Base-by-base conservation (phyloP, 2,888 invertebrate genomes). In the Masnerella sp. region DNA sequence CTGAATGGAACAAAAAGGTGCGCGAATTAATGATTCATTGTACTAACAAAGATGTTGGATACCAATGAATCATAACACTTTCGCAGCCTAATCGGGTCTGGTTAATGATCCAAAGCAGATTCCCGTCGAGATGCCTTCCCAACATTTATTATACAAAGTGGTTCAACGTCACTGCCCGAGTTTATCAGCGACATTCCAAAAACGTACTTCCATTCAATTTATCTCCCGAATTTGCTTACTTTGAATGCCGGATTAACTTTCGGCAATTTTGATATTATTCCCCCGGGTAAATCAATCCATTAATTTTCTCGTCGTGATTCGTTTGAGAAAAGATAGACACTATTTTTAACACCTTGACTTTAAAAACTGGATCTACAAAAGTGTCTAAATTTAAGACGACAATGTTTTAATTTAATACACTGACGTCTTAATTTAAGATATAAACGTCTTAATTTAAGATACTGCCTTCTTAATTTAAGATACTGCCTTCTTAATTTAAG, bases 181-280 rank as follows among this genome's bases (percentile, higher is more conserved):
- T 45, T 64, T 64, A 64, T 64, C 54, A 64, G 54, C 36, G 38
- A 51, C 64, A 64, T 54, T 64, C 45, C 54, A 45, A 64, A 64
- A 64, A 28, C 14, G 38, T 36, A 58, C 34, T 59, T 45, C 12
- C 45, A 45, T 59, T 59, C 20, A 40, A 34, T 59, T 59, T 59
- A 59, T 59, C 45, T 59, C n/a, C 14, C 40, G 17, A 34, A 43
- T 43, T 7, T 18, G 17, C n/a, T 17, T 15, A 58, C 58, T 15
- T 54, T 58, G n/a, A n/a, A n/a, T n/a, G n/a, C n/a, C 58, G 43
- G 34, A 58, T 58, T 58, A 43, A 43, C 11, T 14, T 58, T 58
- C 14, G 22, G n/a, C n/a, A n/a, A n/a, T n/a, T n/a, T n/a, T n/a
- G n/a, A n/a, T n/a, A n/a, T n/a, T n/a, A n/a, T n/a, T n/a, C n/a